Evolutionary conservation across 2,888 invertebrate species (phyloP).

Genomic region (Acrobasis consociella): DNA sequence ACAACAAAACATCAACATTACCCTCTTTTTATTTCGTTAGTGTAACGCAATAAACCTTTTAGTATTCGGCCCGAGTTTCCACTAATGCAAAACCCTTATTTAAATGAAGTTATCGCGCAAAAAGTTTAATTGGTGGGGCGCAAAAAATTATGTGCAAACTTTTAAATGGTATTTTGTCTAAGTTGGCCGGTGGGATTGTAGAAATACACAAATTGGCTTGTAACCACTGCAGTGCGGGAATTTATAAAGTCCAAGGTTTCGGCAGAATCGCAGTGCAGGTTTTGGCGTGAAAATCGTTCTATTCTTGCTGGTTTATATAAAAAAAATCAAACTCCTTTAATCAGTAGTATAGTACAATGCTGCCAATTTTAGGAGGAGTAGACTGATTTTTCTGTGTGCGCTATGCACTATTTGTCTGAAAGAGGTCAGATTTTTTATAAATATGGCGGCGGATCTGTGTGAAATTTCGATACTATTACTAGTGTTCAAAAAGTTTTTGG

Average conservation of each 20-base stretch:
- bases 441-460: too few species aligned
- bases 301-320: not conserved
- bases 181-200: constrained; percentile 6
- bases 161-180: constrained; percentile 22
- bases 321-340: too few species aligned
- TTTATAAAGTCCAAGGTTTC: not conserved
- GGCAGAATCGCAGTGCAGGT: not conserved
- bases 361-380: too few species aligned
- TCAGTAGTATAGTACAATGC: too few species aligned
- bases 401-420: too few species aligned
- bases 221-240: constrained; percentile 8
- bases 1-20: too few species aligned
- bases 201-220: constrained; percentile 18
- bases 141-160: constrained; percentile 23
- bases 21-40: too few species aligned
- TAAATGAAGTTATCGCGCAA: constrained; percentile 49
- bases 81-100: constrained; percentile 32
- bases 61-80: constrained; percentile 16
- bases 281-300: too few species aligned
- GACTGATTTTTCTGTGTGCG: too few species aligned
- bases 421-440: too few species aligned
- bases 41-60: constrained; percentile 12
- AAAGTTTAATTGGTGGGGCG: constrained; percentile 52
- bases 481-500: too few species aligned
- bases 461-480: too few species aligned